phyloP scores from a whole-genome alignment of 2,888 invertebrate species.

The Ophion obscuratus region DNA sequence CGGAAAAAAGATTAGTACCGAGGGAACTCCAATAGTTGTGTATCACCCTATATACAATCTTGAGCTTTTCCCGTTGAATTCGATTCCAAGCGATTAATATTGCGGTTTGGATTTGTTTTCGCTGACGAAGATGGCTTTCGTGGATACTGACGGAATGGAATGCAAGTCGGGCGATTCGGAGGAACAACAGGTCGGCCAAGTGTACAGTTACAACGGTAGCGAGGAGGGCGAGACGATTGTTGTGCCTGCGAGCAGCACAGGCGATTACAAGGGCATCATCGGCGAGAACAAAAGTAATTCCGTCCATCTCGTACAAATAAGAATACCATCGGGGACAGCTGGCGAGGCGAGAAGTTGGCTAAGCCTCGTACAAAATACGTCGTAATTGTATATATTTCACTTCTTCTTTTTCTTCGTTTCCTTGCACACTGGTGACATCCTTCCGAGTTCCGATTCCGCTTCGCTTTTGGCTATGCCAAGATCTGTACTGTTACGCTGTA shows the following conservation, averaged over 20 bases:
- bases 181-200: slow-evolving; percentile 75
- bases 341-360: slow-evolving; percentile 80
- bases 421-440: not conserved
- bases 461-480: not conserved
- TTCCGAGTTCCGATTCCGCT: not conserved
- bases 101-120: not conserved
- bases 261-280: slow-evolving; percentile 77
- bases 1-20: no score
- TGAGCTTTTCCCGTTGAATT: no score
- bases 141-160: slow-evolving; percentile 74
- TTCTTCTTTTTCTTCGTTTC: not conserved
- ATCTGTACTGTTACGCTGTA: slow-evolving; percentile 11
- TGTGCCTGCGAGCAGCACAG: slow-evolving; percentile 75
- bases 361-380: slow-evolving; percentile 79
- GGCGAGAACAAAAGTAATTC: slow-evolving; percentile 75
- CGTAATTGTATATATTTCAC: slow-evolving; percentile 52
- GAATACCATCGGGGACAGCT: slow-evolving; percentile 76
- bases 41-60: not conserved
- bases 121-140: slow-evolving; percentile 72
- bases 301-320: slow-evolving; percentile 81
- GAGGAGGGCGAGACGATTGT: slow-evolving; percentile 80
- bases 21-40: not conserved
- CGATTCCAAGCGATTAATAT: no score
- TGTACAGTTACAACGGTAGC: slow-evolving; percentile 77
- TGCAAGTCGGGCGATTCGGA: slow-evolving; percentile 76